phyloP scores from a whole-genome alignment of 2,888 invertebrate genomes.

The Lycia hirtaria region DNA sequence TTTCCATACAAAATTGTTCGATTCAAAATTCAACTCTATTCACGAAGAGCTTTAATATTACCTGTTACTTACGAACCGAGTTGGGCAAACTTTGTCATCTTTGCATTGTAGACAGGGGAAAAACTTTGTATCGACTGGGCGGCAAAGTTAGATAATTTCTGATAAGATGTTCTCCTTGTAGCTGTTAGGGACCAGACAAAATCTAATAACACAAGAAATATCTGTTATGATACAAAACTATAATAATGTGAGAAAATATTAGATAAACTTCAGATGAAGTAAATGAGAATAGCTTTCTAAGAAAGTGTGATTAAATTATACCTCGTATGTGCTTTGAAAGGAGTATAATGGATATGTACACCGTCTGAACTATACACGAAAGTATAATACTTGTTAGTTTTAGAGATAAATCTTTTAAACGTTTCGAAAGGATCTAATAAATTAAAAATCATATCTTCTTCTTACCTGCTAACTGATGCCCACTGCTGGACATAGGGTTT shows the following conservation, averaged over 20 bases:
- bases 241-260: background rate
- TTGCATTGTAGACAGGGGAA: conserved; percentile 26
- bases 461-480: too few relatives aligned
- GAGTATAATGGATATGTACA: too few relatives aligned
- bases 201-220: conserved; percentile 4
- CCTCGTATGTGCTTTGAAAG: too few relatives aligned
- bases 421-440: too few relatives aligned
- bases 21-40: background rate
- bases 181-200: background rate
- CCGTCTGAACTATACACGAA: too few relatives aligned
- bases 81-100: conserved; percentile 30
- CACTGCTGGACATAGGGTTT: too few relatives aligned
- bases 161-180: conserved; percentile 6
- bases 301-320: too few relatives aligned
- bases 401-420: too few relatives aligned
- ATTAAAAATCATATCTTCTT: too few relatives aligned
- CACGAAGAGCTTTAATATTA: conserved; percentile 26
- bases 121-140: conserved; percentile 30
- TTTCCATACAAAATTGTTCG: background rate
- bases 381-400: too few relatives aligned
- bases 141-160: conserved; percentile 27
- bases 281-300: background rate
- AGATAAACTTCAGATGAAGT: background rate
- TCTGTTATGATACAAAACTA: conserved; percentile 2
- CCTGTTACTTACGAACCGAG: conserved; percentile 27